These are phyloP conservation scores for Poeciliopsis paucimaculata DNA, from an alignment of 2,797 vertebrate species.

Conservation along the genomic window DNA sequence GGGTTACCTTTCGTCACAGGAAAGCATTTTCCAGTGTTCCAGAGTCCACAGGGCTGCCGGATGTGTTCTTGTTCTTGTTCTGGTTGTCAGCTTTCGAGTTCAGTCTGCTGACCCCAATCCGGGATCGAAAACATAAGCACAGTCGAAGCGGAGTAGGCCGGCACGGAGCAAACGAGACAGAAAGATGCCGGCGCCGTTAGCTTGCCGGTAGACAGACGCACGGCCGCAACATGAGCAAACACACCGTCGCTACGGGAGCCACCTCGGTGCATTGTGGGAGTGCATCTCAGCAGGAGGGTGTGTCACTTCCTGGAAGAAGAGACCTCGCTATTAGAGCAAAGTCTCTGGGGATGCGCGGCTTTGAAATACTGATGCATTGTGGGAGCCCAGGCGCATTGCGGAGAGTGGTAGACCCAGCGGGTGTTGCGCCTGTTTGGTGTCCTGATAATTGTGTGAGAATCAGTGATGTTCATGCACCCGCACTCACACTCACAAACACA, in stretches of 20 bases:
- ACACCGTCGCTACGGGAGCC: conserved; percentile 61
- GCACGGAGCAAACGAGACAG: conserved; percentile 8
- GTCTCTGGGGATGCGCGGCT: conserved; percentile 70
- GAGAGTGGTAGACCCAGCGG: conserved; percentile 66
- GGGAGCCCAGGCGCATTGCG: conserved; percentile 64
- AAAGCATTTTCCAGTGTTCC: conserved; percentile 32
- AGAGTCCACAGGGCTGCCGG: conserved; percentile 22
- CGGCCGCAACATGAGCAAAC: conserved; percentile 46
- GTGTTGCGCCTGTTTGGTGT: conserved; percentile 65
- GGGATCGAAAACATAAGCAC: conserved; percentile 42
- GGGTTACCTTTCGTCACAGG: conserved; percentile 41
- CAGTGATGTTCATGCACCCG: conserved; percentile 23
- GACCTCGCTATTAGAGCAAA: conserved; percentile 71
- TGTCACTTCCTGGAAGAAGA: conserved; percentile 78
- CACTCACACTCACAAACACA: conserved; percentile 28
- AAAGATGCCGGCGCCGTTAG: conserved; percentile 32
- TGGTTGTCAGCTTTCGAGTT: conserved; percentile 31
- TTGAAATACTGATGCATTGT: conserved; percentile 77
- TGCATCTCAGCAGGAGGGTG: conserved; percentile 68
- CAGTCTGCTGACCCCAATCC: conserved; percentile 47
- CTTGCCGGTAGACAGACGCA: conserved; percentile 54
- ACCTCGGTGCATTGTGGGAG: conserved; percentile 74
- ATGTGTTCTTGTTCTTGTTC: conserved; percentile 36
- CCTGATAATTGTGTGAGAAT: conserved; percentile 53
- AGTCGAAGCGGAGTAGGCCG: conserved; percentile 29